phyloP scores from a whole-genome alignment of 2,888 invertebrate species.

The Drosophila putrida region DNA sequence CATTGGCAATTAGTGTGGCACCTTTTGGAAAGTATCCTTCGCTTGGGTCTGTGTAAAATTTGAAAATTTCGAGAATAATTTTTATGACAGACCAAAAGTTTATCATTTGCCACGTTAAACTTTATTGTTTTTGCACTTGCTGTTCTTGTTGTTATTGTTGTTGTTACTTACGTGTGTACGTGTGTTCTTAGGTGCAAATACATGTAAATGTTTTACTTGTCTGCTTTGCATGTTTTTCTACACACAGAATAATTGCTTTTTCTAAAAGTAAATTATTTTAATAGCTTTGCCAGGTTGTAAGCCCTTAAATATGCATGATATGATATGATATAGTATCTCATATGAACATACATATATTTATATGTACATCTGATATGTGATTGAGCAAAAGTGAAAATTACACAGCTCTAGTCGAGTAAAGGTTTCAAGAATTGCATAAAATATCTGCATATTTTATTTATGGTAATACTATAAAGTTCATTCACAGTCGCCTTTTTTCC shows the following conservation, averaged over 20 bases:
- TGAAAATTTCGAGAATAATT: conserved; percentile 63
- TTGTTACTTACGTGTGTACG: conserved; percentile 21
- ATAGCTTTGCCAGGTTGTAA: conserved; percentile 51
- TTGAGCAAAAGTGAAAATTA: conserved; percentile 9
- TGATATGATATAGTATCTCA: conserved; percentile 1
- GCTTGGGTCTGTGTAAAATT: conserved; percentile 40
- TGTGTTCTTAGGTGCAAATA: conserved; percentile 48
- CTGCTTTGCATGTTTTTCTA: conserved; percentile 64
- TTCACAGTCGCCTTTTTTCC: conserved; percentile 3
- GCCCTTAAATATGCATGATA: conserved; percentile 37
- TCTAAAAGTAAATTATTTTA: conserved; percentile 67
- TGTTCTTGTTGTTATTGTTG: conserved; percentile 15
- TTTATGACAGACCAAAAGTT: conserved; percentile 78
- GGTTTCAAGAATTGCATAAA: conserved; percentile 20
- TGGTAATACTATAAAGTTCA: neutral
- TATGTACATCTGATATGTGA: conserved; percentile 8
- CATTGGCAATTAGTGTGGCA: conserved; percentile 41
- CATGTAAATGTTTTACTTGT: conserved; percentile 29
- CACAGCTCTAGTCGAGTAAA: conserved; percentile 6
- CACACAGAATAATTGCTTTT: conserved; percentile 73
- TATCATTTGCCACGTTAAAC: conserved; percentile 76
- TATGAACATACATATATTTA: neutral
- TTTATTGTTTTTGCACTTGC: conserved; percentile 69
- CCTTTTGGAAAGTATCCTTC: conserved; percentile 32
- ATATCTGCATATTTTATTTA: conserved; percentile 11